Base-by-base conservation (phyloP, 1,140 invertebrate species). In the Helicoverpa armigera region DNA sequence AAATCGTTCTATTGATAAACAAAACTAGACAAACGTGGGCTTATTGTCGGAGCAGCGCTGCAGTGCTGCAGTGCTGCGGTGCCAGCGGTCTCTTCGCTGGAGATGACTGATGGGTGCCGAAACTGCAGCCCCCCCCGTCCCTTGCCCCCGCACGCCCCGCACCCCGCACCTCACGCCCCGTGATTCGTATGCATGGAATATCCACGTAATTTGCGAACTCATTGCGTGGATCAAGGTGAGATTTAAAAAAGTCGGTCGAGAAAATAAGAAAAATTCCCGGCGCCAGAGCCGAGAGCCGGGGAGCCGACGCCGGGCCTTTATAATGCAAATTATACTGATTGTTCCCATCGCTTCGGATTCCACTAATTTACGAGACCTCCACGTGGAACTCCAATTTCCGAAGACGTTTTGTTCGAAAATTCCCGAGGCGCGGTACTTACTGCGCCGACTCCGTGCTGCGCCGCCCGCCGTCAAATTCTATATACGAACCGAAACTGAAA, bases 191-290 rank as follows among this genome's bases (percentile, higher is more conserved):
- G 85, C 87, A 86, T 85, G 61, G 87, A 83, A 82, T 82, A 85
- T 85, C 83, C 79, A 80, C 56, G 83, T 88, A 88, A 88, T 88
- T 88, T 88, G 85, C 85, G 80, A 87, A 81, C 83, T 88, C 85
- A 85, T 85, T 86, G 82, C 84, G 70, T 63, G 87, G 87, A 88
- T 88, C 83, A 86, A 82, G 84, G 82, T 79, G 70, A 82, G 87
- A 86, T 88, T 86, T 85, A 83, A 85, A 85, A 86, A 79, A 75
- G 43, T 75, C 76, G 29, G 16, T 54, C 65, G 58, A 16, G 60
- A 60, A 75, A 81, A 81, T 80, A 67, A 80, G 70, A 80, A 80
- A 76, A 76, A 76, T 76, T 74, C 72, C 9, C 35, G 35, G 23
- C 60, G 60, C 16, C 35, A 58, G 53, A 67, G 51, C 58, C 43